A percentile compares a stretch with the other conserved stretches of the same genome.
Evolutionary conservation across 2,797 vertebrate species (phyloP).

Genomic region (Gorsachius magnificus): DNA sequence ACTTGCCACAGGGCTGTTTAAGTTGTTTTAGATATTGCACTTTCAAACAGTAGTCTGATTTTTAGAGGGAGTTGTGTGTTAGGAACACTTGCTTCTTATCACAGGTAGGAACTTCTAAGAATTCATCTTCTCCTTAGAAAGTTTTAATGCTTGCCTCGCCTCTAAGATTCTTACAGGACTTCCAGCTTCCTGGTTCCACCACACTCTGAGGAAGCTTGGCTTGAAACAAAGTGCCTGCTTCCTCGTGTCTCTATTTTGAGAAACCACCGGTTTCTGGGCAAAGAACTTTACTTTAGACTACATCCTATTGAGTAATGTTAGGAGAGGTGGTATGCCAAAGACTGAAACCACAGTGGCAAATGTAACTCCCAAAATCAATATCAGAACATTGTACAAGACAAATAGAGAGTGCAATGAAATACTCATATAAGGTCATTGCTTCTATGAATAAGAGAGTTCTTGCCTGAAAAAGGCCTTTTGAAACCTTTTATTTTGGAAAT

Average conservation of each 20-base stretch:
- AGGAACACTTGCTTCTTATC: background rate
- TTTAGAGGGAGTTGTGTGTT: background rate
- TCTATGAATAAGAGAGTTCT: background rate
- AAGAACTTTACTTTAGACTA: background rate
- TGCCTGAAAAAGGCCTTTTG: background rate
- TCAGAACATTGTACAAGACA: background rate
- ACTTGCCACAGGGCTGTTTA: background rate
- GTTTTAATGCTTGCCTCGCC: background rate
- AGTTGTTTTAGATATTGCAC: background rate
- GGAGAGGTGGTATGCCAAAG: background rate
- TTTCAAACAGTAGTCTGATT: background rate
- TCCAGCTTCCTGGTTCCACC: background rate
- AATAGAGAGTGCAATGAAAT: background rate
- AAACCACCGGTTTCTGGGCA: background rate
- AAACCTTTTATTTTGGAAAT: background rate
- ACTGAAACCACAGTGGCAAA: background rate
- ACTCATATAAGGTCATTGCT: background rate
- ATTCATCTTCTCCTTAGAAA: background rate
- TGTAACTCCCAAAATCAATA: background rate
- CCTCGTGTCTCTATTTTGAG: background rate
- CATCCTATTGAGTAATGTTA: background rate
- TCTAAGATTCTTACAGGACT: background rate
- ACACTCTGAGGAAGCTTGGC: background rate
- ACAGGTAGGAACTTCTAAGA: background rate
- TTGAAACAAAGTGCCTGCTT: background rate